phyloP scores from a whole-genome alignment of 2,113 vertebrate species.

The Thalassoma bifasciatum region DNA sequence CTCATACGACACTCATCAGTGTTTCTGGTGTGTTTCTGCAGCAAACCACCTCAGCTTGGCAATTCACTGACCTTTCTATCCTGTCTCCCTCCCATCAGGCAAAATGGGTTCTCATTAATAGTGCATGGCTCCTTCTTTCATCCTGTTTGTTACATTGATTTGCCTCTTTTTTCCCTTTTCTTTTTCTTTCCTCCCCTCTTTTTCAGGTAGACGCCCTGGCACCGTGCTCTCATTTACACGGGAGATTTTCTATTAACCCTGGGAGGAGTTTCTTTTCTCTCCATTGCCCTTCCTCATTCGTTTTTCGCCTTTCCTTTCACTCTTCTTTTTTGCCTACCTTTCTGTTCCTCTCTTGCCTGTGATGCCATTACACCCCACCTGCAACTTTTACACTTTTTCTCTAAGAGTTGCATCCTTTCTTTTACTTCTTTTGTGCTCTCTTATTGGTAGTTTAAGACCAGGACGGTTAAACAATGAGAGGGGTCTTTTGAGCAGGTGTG shows the following conservation, averaged over 20 bases:
- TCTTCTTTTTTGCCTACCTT: neutral
- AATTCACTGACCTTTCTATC: conserved; percentile 70
- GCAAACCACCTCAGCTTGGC: conserved; percentile 43
- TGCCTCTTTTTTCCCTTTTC: conserved; percentile 34
- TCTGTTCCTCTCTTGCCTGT: neutral
- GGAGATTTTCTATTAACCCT: conserved; percentile 74
- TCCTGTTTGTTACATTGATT: conserved; percentile 78
- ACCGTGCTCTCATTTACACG: conserved; percentile 69
- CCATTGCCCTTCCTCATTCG: neutral
- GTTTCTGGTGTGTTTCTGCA: conserved; percentile 47
- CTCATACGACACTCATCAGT: conserved; percentile 56
- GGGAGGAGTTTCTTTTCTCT: conserved; percentile 28
- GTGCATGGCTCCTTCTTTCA: conserved; percentile 69
- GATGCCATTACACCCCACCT: neutral
- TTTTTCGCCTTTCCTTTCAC: neutral
- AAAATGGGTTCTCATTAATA: conserved; percentile 80
- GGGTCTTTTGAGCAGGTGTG: conserved; percentile 29
- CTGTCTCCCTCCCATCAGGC: conserved; percentile 61
- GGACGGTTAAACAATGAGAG: conserved; percentile 47
- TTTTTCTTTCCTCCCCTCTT: conserved; percentile 33
- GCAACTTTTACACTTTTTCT: neutral
- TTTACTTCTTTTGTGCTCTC: conserved; percentile 6
- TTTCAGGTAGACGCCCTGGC: conserved; percentile 50
- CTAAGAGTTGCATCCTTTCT: neutral
- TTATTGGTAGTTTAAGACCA: conserved; percentile 40